Evolutionary conservation across 2,888 invertebrate genomes (phyloP).

Genomic region (Drosophila pseudotakahashii): DNA sequence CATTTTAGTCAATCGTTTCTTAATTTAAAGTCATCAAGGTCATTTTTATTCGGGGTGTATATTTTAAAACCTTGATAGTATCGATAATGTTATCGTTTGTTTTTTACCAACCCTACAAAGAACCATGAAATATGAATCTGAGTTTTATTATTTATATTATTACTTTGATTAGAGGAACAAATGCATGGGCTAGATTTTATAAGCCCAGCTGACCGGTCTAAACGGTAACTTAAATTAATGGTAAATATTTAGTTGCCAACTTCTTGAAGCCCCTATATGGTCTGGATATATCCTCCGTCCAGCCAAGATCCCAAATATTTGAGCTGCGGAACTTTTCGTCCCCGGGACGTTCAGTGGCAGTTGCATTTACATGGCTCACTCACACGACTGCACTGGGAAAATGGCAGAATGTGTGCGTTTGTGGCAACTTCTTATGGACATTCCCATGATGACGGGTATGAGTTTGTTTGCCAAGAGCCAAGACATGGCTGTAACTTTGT

Average conservation of each 20-base stretch:
- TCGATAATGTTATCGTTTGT: too few relatives aligned
- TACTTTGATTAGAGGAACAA: too few relatives aligned
- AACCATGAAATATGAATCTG: too few relatives aligned
- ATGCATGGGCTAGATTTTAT: too few relatives aligned
- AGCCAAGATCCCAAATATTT: constrained; percentile 9
- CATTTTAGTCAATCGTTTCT: too few relatives aligned
- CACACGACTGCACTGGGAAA: constrained; percentile 14
- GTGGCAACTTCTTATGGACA: constrained; percentile 47
- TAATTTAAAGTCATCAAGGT: too few relatives aligned
- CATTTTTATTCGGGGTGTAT: too few relatives aligned
- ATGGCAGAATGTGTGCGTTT: constrained; percentile 16
- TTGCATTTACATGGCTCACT: constrained; percentile 30
- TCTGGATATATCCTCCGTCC: constrained; percentile 3
- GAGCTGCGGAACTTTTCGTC: constrained; percentile 11
- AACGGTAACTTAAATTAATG: neutral
- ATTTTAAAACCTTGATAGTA: too few relatives aligned
- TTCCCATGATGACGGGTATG: constrained; percentile 52
- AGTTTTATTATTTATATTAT: too few relatives aligned
- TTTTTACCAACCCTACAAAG: too few relatives aligned
- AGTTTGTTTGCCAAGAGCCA: constrained; percentile 23
- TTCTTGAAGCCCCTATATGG: neutral
- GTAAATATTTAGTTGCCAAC: constrained; percentile 10
- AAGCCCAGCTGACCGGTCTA: neutral
- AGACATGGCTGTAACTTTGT: constrained; percentile 29
- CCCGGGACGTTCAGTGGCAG: constrained; percentile 22